phyloP scores from a whole-genome alignment of 1,140 invertebrate genomes.

The Leptinotarsa lineolata region DNA sequence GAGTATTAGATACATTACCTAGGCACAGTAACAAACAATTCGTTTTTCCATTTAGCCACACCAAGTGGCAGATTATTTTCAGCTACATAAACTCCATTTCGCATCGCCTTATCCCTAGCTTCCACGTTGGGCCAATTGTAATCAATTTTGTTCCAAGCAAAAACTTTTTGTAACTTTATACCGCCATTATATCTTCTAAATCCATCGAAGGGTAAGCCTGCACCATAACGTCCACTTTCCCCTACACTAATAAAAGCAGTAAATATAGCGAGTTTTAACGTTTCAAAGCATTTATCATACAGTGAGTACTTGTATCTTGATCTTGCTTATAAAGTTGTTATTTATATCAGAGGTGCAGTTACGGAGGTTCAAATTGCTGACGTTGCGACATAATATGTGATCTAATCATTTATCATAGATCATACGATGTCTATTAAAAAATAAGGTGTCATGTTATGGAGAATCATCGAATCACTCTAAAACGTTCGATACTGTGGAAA shows the following conservation, averaged over 20 bases:
- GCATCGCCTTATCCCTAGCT: conserved; percentile 64
- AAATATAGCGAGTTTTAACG: background rate
- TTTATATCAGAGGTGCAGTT: too few species aligned
- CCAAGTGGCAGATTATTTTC: conserved; percentile 76
- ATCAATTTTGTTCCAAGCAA: conserved; percentile 69
- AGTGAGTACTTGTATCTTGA: background rate
- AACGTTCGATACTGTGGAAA: too few species aligned
- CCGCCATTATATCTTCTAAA: background rate
- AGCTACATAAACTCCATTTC: conserved; percentile 65
- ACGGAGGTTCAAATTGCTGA: too few species aligned
- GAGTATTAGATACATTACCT: conserved; percentile 49
- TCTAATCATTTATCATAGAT: too few species aligned
- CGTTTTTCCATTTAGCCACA: conserved; percentile 73
- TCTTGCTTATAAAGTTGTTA: background rate
- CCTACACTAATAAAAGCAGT: background rate
- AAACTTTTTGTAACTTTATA: conserved; percentile 61
- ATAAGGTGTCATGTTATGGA: too few species aligned
- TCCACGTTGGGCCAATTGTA: conserved; percentile 71
- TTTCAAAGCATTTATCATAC: background rate
- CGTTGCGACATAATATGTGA: too few species aligned
- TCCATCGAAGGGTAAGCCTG: background rate
- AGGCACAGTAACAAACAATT: conserved; percentile 76
- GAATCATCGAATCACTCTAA: too few species aligned
- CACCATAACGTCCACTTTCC: background rate
- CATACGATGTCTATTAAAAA: too few species aligned